Evolutionary conservation across 2,888 invertebrate species (phyloP).

Genomic region (Eudasyphora cyanicolor): DNA sequence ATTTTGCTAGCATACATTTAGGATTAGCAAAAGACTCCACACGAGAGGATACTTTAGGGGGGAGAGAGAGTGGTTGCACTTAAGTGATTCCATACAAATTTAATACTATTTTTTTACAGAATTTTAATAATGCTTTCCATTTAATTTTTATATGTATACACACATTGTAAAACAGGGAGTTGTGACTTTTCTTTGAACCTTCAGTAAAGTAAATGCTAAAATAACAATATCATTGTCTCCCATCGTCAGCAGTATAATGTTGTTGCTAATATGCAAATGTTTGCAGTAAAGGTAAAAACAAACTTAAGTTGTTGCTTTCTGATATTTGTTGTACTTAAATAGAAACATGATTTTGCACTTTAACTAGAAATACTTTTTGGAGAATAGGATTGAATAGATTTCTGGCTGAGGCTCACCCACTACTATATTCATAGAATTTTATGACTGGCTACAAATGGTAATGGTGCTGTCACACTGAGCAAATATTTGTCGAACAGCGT

Average conservation of each 20-base stretch:
- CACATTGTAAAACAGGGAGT: not conserved
- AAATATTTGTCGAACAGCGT: no score
- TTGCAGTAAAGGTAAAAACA: not conserved
- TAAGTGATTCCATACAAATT: not conserved
- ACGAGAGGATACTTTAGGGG: not conserved
- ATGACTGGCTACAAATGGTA: not conserved
- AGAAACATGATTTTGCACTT: constrained; percentile 35
- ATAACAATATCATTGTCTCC: not conserved
- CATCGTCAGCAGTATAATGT: not conserved
- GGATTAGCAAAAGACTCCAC: not conserved
- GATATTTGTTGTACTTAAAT: not conserved
- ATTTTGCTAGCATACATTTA: not conserved
- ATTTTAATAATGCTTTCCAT: not conserved
- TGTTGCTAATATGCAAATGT: constrained; percentile 28
- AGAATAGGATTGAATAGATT: no score
- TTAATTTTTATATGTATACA: not conserved
- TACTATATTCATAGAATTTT: not conserved
- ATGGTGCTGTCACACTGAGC: not conserved
- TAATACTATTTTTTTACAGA: not conserved
- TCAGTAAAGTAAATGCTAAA: no score
- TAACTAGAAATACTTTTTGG: not conserved
- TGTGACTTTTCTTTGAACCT: not conserved
- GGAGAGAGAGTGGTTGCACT: no score
- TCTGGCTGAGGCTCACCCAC: not conserved
- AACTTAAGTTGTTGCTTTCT: no score